These are phyloP conservation scores for Drosophila nigrodunni DNA, from an alignment of 1,140 invertebrate species.

Conservation along the genomic window DNA sequence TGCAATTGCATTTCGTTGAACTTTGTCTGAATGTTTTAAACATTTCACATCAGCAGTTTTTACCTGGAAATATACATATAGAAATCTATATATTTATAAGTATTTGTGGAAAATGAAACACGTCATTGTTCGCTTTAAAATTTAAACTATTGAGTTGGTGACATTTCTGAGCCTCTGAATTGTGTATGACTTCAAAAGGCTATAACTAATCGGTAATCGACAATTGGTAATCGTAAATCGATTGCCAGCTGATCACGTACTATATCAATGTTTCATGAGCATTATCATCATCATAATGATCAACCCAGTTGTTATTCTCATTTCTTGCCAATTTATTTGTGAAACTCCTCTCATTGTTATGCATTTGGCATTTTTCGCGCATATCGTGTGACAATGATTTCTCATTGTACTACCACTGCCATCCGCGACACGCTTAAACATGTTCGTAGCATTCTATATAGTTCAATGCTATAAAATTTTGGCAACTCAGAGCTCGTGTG, in stretches of 20 bases:
- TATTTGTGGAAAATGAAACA: conserved; percentile 29
- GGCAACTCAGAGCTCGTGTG: conserved; percentile 44
- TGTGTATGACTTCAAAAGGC: conserved; percentile 28
- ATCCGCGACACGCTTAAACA: conserved; percentile 15
- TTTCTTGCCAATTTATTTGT: conserved; percentile 52
- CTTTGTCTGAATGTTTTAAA: conserved; percentile 53
- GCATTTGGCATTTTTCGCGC: conserved; percentile 53
- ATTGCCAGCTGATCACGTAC: conserved; percentile 27
- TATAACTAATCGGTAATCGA: conserved; percentile 45
- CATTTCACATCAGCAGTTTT: conserved; percentile 54
- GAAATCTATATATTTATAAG: conserved; percentile 1
- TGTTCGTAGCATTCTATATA: conserved; percentile 57
- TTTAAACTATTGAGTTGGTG: conserved; percentile 41
- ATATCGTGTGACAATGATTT: conserved; percentile 66
- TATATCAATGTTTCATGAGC: conserved; percentile 17
- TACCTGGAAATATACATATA: conserved; percentile 2
- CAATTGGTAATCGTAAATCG: conserved; percentile 18
- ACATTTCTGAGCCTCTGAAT: conserved; percentile 56
- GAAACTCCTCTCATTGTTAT: conserved; percentile 68
- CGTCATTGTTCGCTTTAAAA: conserved; percentile 47
- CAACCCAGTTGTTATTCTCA: conserved; percentile 30
- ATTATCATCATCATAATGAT: conserved; percentile 14
- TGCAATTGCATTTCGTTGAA: conserved; percentile 63
- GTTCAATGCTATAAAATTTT: conserved; percentile 69
- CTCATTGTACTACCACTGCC: conserved; percentile 14